These are phyloP conservation scores for Henricia sp. DNA, from an alignment of 53 echinoderm and acorn worm species.

Conservation along the genomic window DNA sequence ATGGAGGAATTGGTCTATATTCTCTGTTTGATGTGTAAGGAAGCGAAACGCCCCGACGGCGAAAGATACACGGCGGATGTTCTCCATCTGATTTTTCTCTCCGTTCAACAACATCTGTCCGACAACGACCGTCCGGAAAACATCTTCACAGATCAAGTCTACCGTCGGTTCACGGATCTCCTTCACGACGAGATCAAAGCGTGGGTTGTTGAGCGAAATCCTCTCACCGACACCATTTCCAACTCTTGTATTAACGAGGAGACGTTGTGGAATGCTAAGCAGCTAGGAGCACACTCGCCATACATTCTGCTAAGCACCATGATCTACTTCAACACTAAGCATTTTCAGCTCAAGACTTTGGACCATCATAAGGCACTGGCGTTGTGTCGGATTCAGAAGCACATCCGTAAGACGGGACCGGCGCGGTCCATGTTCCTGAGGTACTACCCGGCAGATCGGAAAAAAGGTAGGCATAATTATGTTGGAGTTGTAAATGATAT, in stretches of 20 bases:
- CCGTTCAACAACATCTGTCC: conserved; percentile 83
- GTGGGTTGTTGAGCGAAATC: conserved; percentile 66
- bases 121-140: conserved; percentile 80
- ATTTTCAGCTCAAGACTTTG: conserved; percentile 71
- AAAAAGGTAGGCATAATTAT: conserved; percentile 72
- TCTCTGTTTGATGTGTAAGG: conserved; percentile 77
- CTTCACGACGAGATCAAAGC: conserved; percentile 66
- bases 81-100: conserved; percentile 79
- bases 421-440: conserved; percentile 69
- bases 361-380: conserved; percentile 84
- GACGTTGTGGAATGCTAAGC: conserved; percentile 90
- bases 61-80: conserved; percentile 73
- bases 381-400: conserved; percentile 83
- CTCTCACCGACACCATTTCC: conserved; percentile 54
- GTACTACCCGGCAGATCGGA: conserved; percentile 78
- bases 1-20: conserved; percentile 78
- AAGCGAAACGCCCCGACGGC: conserved; percentile 77
- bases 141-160: conserved; percentile 78
- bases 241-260: conserved; percentile 87
- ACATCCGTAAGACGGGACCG: conserved; percentile 73
- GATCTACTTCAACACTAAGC: conserved; percentile 79
- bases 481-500: too few relatives aligned
- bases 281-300: conserved; percentile 91
- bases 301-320: conserved; percentile 84
- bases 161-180: conserved; percentile 68